Conservation (phyloP, 2,797 vertebrate species). For the Notolepis coatsorum region DNA sequence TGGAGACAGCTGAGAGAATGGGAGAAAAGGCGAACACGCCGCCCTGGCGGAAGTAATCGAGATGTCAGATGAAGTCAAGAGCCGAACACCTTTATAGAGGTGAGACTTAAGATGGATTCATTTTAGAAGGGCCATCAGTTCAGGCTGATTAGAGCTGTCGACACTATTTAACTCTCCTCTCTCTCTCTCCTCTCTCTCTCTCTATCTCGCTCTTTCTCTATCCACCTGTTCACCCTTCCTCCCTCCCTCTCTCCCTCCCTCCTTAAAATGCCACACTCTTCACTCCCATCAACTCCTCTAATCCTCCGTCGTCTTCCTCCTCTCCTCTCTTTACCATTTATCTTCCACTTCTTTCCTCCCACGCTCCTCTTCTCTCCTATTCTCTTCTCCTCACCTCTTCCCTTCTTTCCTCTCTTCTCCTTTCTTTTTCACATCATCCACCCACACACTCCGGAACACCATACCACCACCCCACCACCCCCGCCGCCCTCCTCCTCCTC, state of each 20-base stretch:
- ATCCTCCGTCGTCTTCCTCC: too few relatives aligned
- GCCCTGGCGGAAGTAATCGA: slow-evolving; percentile 2
- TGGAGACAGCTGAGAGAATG: neutral
- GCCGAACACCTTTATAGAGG: slow-evolving; percentile 14
- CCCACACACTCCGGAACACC: neutral
- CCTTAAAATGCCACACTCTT: too few relatives aligned
- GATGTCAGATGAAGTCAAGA: slow-evolving; percentile 6
- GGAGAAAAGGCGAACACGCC: neutral
- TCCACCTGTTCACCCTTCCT: too few relatives aligned
- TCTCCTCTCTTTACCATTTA: slow-evolving; percentile 26
- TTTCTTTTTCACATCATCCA: neutral
- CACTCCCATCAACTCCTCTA: too few relatives aligned
- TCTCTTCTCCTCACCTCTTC: too few relatives aligned
- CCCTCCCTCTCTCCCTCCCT: neutral
- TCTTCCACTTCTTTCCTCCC: neutral
- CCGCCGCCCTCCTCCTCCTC: neutral
- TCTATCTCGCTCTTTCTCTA: too few relatives aligned
- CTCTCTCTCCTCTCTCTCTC: neutral
- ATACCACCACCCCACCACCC: neutral
- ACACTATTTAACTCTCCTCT: slow-evolving; percentile 30
- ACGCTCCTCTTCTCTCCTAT: too few relatives aligned
- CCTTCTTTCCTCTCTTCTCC: neutral
- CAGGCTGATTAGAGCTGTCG: slow-evolving; percentile 44
- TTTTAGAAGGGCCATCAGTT: slow-evolving; percentile 26
- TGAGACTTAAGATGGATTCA: slow-evolving; percentile 46